Conservation (phyloP, 2,113 vertebrate genomes). For the Bambusicola thoracicus region DNA sequence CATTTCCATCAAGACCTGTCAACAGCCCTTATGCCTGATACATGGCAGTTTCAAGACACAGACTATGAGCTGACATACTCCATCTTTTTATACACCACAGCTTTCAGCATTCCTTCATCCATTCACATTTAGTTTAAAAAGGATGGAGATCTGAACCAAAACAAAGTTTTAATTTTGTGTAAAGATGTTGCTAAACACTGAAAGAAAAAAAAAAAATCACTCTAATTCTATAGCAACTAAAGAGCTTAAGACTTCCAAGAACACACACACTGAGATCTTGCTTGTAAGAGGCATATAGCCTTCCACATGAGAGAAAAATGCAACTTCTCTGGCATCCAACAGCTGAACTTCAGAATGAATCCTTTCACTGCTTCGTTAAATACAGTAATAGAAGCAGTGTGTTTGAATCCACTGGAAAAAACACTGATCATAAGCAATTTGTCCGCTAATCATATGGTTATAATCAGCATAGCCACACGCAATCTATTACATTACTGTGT, state of each 20-base stretch:
- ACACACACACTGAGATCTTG: background rate
- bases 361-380: background rate
- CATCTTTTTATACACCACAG: background rate
- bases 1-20: background rate
- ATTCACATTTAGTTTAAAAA: background rate
- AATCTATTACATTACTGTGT: background rate
- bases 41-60: background rate
- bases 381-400: background rate
- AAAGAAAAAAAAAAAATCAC: background rate
- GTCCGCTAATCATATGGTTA: background rate
- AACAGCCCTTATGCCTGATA: background rate
- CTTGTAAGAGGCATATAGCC: background rate
- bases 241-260: background rate
- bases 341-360: background rate
- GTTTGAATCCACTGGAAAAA: background rate
- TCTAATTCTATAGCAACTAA: background rate
- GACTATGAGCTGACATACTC: background rate
- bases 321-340: background rate
- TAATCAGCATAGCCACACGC: constrained; percentile 10
- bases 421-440: background rate
- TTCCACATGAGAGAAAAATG: background rate
- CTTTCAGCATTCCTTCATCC: background rate
- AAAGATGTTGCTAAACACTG: background rate
- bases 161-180: background rate
- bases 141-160: background rate